Conservation (phyloP, 2,113 vertebrate species). For the Heptranchias perlo region DNA sequence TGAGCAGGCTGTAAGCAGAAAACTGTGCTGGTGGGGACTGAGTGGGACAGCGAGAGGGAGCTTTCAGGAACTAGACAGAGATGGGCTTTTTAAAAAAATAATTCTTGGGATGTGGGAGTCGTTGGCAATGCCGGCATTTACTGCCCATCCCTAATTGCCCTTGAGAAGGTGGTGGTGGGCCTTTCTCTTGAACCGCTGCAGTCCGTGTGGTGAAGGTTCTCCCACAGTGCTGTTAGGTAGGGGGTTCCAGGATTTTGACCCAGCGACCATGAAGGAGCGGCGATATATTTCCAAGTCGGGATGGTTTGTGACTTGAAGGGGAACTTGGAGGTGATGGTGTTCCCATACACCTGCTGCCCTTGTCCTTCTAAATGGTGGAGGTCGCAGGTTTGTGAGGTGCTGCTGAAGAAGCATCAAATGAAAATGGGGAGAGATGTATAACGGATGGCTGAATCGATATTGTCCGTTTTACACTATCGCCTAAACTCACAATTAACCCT, state of each 20-base stretch:
- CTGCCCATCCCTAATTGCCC: not conserved
- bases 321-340: not conserved
- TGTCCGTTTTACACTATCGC: too few species aligned
- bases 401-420: not conserved
- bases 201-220: not conserved
- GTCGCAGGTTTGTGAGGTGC: not conserved
- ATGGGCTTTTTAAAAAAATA: not conserved
- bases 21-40: not conserved
- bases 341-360: too few species aligned
- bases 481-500: not conserved
- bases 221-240: not conserved
- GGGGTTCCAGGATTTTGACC: not conserved
- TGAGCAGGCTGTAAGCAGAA: not conserved
- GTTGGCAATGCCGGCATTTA: not conserved
- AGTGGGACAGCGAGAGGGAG: not conserved
- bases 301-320: too few species aligned
- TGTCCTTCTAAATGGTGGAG: not conserved
- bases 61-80: not conserved
- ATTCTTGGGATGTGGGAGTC: not conserved
- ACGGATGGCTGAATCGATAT: not conserved
- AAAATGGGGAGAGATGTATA: too few species aligned
- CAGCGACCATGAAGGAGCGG: not conserved
- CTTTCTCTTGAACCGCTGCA: not conserved
- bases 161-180: not conserved
- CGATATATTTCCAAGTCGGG: not conserved